These are phyloP conservation scores for Gastrophryne carolinensis DNA, from an alignment of 2,797 vertebrate species.

Conservation along the genomic window DNA sequence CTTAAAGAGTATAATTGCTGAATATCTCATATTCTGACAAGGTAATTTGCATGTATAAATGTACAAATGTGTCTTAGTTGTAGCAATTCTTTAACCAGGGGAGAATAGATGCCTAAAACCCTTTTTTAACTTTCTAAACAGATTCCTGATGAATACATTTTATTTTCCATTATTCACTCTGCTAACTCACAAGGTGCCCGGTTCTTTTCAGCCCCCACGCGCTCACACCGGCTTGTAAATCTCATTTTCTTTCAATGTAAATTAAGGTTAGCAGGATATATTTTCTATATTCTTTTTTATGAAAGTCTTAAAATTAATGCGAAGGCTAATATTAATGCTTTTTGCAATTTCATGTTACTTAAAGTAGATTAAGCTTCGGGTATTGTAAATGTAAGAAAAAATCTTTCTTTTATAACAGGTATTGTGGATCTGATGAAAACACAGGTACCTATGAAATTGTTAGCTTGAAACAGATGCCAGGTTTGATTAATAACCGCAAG, in stretches of 20 bases:
- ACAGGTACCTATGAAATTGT: conserved; percentile 51
- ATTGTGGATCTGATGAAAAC: conserved; percentile 38
- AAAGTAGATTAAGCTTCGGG: conserved; percentile 35
- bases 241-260: conserved; percentile 15
- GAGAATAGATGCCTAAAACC: background rate
- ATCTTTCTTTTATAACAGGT: conserved; percentile 25
- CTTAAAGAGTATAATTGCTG: background rate
- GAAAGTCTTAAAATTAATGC: conserved; percentile 34
- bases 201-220: background rate
- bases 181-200: background rate
- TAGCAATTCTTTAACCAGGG: background rate
- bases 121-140: background rate
- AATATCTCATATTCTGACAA: background rate
- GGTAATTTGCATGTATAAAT: background rate
- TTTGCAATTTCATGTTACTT: conserved; percentile 35
- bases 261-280: conserved; percentile 14
- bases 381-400: conserved; percentile 37
- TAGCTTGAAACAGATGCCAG: conserved; percentile 35
- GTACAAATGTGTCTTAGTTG: background rate
- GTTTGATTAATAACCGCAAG: conserved; percentile 54
- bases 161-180: background rate
- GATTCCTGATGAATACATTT: background rate
- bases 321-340: conserved; percentile 32
- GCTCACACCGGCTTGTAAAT: conserved; percentile 11
- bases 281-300: conserved; percentile 11